Base-by-base conservation (phyloP, 2,113 vertebrate genomes). In the Hyaena hyaena region DNA sequence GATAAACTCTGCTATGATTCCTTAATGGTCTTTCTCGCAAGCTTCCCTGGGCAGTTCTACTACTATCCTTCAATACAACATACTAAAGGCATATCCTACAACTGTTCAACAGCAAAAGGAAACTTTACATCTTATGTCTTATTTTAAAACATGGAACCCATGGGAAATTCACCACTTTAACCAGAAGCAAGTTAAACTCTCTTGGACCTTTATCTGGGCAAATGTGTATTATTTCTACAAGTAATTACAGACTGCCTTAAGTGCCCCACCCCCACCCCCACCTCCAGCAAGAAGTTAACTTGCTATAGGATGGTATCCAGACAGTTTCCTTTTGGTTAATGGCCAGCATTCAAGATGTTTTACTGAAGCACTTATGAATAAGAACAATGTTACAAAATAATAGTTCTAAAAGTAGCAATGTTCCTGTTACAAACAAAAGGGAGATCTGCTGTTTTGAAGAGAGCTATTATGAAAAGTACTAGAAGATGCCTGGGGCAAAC, bases 331-430 rank as follows among this genome's bases (percentile, higher is more conserved):
- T 90, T 83, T 55, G 48, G 73, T 58, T 66, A 88, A 58, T 45
- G 74, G 39, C 23, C 23, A 88, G 24, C 17, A 39, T 73, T 61
- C 48, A 90, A 33, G 76, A 17, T 4, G 55, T 74, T 76, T 50
- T 83, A 84, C n/a, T 74, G n/a, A 89, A 48, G 35, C 28, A 66
- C 55, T 83, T 74, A 68, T 71, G 16, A 88, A 61, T 33, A 74
- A 43, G 43, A 94, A 88, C 10, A 66, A 33, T 83, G 55, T 90
- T 95, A 84, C 79, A 95, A 66, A 90, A 85, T 26, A 76, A 86
- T 53, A 53, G 61, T 77, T 90, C 58, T 61, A 50, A 83, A 53
- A 53, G 17, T 39, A 77, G 23, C 58, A 61, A 61, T 61, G 58
- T 58, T 58, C 55, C n/a, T 55, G 45, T 85, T 91, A 79, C 45